phyloP scores from a whole-genome alignment of 53 echinoderm and acorn worm genomes.

The Crossaster papposus region DNA sequence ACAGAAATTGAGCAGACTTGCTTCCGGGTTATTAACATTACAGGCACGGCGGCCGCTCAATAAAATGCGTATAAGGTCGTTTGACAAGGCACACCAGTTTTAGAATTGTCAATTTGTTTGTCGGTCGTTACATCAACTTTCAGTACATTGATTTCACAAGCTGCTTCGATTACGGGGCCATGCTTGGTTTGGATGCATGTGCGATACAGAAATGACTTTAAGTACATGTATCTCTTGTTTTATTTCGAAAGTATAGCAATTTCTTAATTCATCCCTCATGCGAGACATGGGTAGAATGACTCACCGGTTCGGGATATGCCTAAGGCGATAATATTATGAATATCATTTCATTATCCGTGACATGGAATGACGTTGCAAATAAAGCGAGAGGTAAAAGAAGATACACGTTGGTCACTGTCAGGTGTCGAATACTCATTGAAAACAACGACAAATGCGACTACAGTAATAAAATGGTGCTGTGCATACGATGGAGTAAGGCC shows the following conservation, averaged over 20 bases:
- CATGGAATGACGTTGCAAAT: neutral
- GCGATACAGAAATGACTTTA: neutral
- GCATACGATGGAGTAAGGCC: too few species aligned
- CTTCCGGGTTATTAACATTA: neutral
- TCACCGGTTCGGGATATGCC: neutral
- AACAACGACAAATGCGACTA: neutral
- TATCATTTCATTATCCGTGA: neutral
- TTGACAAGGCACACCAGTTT: neutral
- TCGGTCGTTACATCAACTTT: too few species aligned
- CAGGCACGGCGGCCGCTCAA: neutral
- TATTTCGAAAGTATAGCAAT: neutral
- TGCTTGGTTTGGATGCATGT: neutral
- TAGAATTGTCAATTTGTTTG: too few species aligned
- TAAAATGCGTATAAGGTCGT: constrained; percentile 46
- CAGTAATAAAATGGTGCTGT: too few species aligned
- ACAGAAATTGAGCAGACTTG: neutral
- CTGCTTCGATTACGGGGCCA: too few species aligned
- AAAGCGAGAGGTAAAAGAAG: neutral
- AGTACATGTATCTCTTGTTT: neutral
- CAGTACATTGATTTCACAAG: too few species aligned
- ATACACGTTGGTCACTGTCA: neutral
- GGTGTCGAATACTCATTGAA: neutral
- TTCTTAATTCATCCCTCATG: neutral
- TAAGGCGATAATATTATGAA: neutral
- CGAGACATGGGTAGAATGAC: neutral